Base-by-base conservation (phyloP, 2,888 invertebrate species). In the Sicus ferrugineus region DNA sequence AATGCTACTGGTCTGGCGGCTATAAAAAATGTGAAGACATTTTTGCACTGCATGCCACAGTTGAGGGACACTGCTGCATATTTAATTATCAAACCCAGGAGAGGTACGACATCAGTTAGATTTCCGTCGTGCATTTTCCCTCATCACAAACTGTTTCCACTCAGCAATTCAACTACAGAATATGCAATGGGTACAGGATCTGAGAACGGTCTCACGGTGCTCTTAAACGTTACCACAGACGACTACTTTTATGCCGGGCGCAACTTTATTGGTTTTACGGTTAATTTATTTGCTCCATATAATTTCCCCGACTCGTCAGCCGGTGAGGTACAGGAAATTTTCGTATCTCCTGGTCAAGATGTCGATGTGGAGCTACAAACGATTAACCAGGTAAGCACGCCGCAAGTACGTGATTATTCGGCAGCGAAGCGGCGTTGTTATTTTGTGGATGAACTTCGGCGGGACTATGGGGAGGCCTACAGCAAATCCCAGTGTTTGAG, bases 1-100 rank as follows among this genome's bases (percentile, higher is more conserved):
- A 72, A 30, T 83, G 83, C 62, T 72, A 73, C 9, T 59, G 79
- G 72, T 76, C 74, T 11, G 76, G 73, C 0, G 34, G 67, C 7
- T 2, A 63, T 0, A 62, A 59, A 1, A 74, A 76, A 28, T 83
- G 83, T 19, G 34, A 68, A 0, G 70, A 79, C 16, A 69, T 82
- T 2, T 80, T 83, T 14, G 28, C 38, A 0, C 34, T 76, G 0
- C 62, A 63, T 11, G 69, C 74, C 1, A 77, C 72, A 9, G 19
- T 58, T 0, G 67, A 75, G 0, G 83, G 83, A 1, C 72, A 72
- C 46, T 83, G 83, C 52, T 83, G 83, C 68, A 71, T 76, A 0
- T 79, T 78, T 48, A 79, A 79, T 59, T 77, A 77, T 67, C 66
- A 75, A n/a, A 67, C 73, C 19, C 21, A 38, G 7, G 48, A 38